Percentiles rank a stretch among this genome's conserved stretches.
These are phyloP conservation scores for Hydrolagus colliei DNA, from an alignment of 2,797 vertebrate genomes.

Conservation along the genomic window DNA sequence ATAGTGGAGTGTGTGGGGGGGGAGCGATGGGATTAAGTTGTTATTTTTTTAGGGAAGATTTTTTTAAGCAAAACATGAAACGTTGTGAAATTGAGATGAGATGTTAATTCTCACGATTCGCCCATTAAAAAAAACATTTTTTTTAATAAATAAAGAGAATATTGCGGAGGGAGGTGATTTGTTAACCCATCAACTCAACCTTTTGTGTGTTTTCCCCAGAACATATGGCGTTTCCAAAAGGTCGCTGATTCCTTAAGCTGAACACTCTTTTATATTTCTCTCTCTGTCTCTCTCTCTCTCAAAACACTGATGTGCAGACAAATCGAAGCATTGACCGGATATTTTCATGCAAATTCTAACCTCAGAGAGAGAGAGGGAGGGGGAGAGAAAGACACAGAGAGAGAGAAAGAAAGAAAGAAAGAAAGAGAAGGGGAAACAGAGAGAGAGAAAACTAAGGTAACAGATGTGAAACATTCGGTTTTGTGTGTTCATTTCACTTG, in stretches of 20 bases:
- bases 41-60: background rate
- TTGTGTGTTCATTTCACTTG: background rate
- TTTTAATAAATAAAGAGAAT: no score
- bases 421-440: no score
- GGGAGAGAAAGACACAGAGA: background rate
- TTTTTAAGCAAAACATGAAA: background rate
- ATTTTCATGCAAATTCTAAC: slow-evolving; percentile 30
- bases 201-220: background rate
- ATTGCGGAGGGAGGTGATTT: background rate
- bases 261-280: no score
- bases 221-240: slow-evolving; percentile 20
- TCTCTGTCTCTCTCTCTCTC: background rate
- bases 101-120: slow-evolving; percentile 11
- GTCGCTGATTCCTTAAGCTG: slow-evolving; percentile 16
- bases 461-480: slow-evolving; percentile 30
- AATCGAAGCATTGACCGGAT: slow-evolving; percentile 9
- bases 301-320: slow-evolving; percentile 15
- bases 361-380: slow-evolving; percentile 1
- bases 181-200: background rate
- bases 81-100: background rate
- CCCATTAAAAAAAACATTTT: background rate
- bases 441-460: background rate
- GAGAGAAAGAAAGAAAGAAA: no score
- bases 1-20: no score
- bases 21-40: no score